Conservation (phyloP, 2,888 invertebrate species). For the Keiferia lycopersicella region DNA sequence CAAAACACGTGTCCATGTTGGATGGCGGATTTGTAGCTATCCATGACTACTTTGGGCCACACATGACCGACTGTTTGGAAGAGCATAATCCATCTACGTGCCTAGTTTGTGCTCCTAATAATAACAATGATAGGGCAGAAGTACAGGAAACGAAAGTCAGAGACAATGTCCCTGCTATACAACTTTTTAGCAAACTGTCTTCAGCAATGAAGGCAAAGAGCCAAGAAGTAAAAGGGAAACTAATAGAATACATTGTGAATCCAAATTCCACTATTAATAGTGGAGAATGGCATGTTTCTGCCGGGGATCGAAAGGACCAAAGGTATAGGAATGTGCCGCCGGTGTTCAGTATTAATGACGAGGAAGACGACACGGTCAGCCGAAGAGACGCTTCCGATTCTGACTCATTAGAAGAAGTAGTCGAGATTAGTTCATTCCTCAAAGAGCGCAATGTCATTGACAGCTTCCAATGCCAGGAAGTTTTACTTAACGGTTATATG, state of each 20-base stretch:
- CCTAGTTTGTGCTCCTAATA: constrained; percentile 87
- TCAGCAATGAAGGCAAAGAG: constrained; percentile 95
- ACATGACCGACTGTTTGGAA: constrained; percentile 89
- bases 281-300: constrained; percentile 91
- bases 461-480: constrained; percentile 95
- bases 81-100: constrained; percentile 92
- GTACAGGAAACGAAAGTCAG: constrained; percentile 49
- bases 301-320: constrained; percentile 91
- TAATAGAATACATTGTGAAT: constrained; percentile 97
- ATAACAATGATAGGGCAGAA: constrained; percentile 58
- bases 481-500: constrained; percentile 93
- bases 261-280: constrained; percentile 83
- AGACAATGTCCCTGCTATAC: constrained; percentile 79
- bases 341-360: constrained; percentile 97
- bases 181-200: constrained; percentile 91
- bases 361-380: constrained; percentile 75
- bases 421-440: constrained; percentile 90
- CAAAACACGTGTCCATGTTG: constrained; percentile 94
- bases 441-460: constrained; percentile 92
- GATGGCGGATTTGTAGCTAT: constrained; percentile 94
- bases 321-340: constrained; percentile 94
- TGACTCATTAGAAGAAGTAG: constrained; percentile 87
- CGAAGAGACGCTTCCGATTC: constrained; percentile 74
- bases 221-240: constrained; percentile 94
- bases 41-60: constrained; percentile 91